Conservation (phyloP, 2,797 vertebrate species). For the Dendrocincla tyrannina region DNA sequence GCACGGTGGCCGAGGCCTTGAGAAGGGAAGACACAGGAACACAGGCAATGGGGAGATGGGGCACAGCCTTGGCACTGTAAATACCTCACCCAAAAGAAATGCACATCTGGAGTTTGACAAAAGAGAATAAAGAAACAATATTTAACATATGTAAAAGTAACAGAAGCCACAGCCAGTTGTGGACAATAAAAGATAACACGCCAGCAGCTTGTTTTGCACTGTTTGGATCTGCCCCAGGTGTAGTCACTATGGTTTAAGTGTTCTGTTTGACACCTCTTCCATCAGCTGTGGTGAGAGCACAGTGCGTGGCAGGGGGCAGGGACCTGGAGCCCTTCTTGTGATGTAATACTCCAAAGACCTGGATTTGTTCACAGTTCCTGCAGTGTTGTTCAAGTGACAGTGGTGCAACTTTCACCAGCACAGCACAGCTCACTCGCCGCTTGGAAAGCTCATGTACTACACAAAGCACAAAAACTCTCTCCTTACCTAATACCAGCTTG, state of each 20-base stretch:
- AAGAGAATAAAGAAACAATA: neutral
- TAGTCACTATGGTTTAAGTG: accelerated
- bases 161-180: neutral
- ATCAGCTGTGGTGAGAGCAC: neutral
- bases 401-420: neutral
- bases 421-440: neutral
- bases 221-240: neutral
- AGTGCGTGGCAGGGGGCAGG: neutral
- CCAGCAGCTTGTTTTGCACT: neutral
- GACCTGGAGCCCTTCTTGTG: neutral
- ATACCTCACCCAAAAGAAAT: neutral
- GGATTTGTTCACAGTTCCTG: neutral
- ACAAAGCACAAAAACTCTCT: neutral
- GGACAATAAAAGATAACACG: neutral
- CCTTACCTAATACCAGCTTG: neutral
- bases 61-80: neutral
- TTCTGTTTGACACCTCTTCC: neutral
- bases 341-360: neutral
- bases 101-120: neutral
- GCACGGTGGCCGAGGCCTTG: neutral
- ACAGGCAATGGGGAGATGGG: neutral
- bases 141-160: neutral
- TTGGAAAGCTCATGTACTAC: neutral
- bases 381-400: neutral
- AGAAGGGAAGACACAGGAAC: neutral